Base-by-base conservation (phyloP, 2,888 invertebrate genomes). In the Deilephila elpenor region DNA sequence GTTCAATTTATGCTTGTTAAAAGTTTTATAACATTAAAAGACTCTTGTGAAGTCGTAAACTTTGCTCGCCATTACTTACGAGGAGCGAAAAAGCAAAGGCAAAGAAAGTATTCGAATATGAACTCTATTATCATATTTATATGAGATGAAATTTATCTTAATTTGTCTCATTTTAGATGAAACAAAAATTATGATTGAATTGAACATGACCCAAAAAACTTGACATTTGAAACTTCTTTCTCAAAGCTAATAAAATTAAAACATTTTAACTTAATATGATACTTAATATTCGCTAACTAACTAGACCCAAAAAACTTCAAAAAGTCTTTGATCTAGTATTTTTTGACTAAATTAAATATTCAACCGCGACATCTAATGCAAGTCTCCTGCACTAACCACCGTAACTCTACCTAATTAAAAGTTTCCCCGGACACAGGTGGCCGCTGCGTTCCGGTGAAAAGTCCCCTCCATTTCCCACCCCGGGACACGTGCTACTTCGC, bases 401-500 rank as follows among this genome's bases (percentile, higher is more conserved):
- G 77, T 78, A 84, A 84, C 82, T 76, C 82, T 81, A 86, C 83
- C 82, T 84, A 85, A 86, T 87, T 85, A 90, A 84, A 86, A 88
- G 82, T 83, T 83, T 79, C 83, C 84, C 74, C 76, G 83, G 89
- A 82, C 89, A 83, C 94, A 94, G 94, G 93, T 94, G 94, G 78
- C 75, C 76, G 74, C 73, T 79, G 81, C 78, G 78, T 82, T 78
- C 82, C 86, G 83, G 87, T 90, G 90, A 92, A 92, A 89, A 89
- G 89, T 86, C 83, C 77, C 82, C 76, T 79, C 89, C 90, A 92
- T 93, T 93, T 88, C 79, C 84, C 82, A 81, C 76, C 76, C 78
- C 78, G 59, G 74, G 83, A 85, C 93, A 94, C 88, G 90, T 93
- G 93, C 86, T 88, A 86, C 88, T 93, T 91, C 82, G 86, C 93